Conservation (phyloP, 1,140 invertebrate species). For the Procambarus clarkii region DNA sequence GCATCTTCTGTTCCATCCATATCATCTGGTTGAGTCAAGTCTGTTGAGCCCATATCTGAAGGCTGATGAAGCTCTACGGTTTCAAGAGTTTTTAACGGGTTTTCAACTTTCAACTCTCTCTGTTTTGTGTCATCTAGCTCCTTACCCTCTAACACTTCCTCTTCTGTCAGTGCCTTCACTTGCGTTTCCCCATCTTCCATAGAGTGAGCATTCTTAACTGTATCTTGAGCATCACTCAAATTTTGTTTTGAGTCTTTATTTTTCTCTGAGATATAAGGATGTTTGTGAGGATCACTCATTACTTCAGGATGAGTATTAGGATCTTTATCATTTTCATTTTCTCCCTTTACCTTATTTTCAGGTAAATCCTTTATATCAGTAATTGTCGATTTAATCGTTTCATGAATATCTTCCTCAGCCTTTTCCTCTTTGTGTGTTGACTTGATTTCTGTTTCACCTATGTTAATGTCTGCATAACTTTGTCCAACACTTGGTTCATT, state of each 20-base stretch:
- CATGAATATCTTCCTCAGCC: slow-evolving; percentile 15
- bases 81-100: background rate
- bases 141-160: background rate
- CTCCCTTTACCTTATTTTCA: background rate
- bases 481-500: background rate
- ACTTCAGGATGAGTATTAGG: background rate
- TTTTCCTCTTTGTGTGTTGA: background rate
- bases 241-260: background rate
- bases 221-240: background rate
- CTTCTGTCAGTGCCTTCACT: background rate
- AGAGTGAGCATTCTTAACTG: background rate
- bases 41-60: background rate
- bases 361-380: background rate
- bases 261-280: background rate
- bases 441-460: background rate
- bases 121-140: background rate
- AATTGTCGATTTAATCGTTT: background rate
- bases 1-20: slow-evolving; percentile 20
- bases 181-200: background rate
- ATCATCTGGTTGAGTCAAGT: slow-evolving; percentile 6
- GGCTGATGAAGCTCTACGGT: slow-evolving; percentile 18
- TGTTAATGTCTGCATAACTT: background rate
- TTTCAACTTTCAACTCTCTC: background rate
- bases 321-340: slow-evolving; percentile 13
- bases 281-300: background rate